These are phyloP conservation scores for Phoebastria nigripes DNA, from an alignment of 2,797 vertebrate genomes.

Conservation along the genomic window DNA sequence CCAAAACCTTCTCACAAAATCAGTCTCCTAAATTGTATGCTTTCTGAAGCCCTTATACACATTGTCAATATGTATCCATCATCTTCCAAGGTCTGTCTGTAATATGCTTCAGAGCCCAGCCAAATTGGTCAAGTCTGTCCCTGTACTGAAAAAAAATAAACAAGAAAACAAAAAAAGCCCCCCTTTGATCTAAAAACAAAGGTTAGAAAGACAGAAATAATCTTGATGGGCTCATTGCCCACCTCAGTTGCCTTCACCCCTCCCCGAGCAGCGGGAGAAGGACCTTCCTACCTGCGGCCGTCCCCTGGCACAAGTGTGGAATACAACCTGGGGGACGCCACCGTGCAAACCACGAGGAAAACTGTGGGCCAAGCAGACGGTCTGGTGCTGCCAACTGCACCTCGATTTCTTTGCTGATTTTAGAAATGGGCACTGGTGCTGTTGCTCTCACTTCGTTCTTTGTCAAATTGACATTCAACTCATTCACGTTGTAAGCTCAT, in stretches of 20 bases:
- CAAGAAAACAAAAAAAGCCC: background rate
- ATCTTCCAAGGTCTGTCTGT: background rate
- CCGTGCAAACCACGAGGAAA: accelerated
- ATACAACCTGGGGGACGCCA: background rate
- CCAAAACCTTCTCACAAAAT: background rate
- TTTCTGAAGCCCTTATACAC: background rate
- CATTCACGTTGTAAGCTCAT: accelerated
- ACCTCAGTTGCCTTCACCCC: background rate
- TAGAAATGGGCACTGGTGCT: background rate
- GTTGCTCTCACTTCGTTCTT: background rate
- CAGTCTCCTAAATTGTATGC: accelerated
- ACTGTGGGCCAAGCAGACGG: background rate
- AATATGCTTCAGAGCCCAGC: background rate
- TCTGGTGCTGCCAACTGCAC: background rate
- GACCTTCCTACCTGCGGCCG: accelerated
- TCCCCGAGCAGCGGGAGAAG: accelerated
- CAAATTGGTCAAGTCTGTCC: background rate
- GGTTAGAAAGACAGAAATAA: background rate
- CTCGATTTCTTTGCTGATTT: background rate
- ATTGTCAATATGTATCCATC: background rate
- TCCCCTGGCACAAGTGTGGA: background rate
- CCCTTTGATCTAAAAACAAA: background rate
- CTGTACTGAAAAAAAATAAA: background rate
- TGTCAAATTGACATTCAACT: background rate
- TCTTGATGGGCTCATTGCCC: background rate